These are phyloP conservation scores for Macrocentrus cingulum DNA, from an alignment of 1,140 invertebrate species.

Conservation along the genomic window DNA sequence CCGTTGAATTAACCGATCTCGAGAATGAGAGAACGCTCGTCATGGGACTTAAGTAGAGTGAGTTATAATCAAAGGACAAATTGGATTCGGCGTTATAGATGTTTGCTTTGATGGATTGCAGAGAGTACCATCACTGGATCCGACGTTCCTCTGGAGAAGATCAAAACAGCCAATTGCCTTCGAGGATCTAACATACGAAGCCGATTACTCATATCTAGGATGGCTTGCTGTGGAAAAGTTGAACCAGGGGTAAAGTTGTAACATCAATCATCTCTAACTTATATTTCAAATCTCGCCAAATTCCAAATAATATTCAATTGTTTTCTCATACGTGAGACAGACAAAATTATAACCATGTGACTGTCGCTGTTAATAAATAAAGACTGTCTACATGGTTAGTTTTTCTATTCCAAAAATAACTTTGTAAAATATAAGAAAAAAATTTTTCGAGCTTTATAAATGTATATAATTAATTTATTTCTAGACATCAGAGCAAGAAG, in stretches of 20 bases:
- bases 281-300: not conserved
- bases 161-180: not conserved
- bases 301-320: not conserved
- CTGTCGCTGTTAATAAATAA: too few species aligned
- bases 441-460: not conserved
- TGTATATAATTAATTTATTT: slow-evolving; percentile 19
- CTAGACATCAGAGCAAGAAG: slow-evolving; percentile 35
- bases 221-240: slow-evolving; percentile 46
- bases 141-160: not conserved
- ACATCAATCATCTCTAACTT: slow-evolving; percentile 10
- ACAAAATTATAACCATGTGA: too few species aligned
- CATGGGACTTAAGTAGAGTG: not conserved
- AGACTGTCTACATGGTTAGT: too few species aligned
- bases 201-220: slow-evolving; percentile 23
- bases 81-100: slow-evolving; percentile 8
- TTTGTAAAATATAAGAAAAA: slow-evolving; percentile 3
- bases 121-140: not conserved
- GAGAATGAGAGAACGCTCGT: slow-evolving; percentile 1
- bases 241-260: slow-evolving; percentile 42
- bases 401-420: not conserved
- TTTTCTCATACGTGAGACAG: not conserved
- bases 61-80: not conserved
- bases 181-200: not conserved
- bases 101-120: slow-evolving; percentile 8
- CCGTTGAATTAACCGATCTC: too few species aligned